A percentile compares a stretch with the other conserved stretches of the same genome.
Conservation (phyloP, 2,888 invertebrate genomes). For the Balanococcus diminutus region DNA sequence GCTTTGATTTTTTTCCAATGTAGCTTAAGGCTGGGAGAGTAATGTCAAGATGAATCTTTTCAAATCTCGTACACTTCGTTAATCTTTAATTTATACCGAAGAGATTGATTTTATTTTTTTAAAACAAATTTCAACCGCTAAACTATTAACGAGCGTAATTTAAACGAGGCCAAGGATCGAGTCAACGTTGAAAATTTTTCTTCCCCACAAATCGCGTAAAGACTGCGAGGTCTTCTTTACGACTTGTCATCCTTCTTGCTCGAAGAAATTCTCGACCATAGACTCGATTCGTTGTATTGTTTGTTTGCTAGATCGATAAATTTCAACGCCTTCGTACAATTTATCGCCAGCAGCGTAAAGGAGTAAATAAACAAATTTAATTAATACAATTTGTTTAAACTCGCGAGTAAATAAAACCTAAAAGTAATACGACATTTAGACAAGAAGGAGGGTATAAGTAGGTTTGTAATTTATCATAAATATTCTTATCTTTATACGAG, state of each 20-base stretch:
- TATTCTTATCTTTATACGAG: background rate
- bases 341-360: background rate
- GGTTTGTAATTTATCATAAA: conserved; percentile 21
- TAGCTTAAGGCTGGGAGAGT: no score
- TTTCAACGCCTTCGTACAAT: background rate
- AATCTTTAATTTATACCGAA: no score
- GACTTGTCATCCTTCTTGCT: background rate
- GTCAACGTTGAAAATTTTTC: no score
- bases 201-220: no score
- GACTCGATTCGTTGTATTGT: background rate
- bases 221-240: background rate
- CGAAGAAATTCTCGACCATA: background rate
- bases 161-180: no score
- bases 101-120: no score
- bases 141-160: no score
- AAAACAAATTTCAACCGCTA: no score
- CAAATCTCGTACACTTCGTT: no score
- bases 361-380: background rate
- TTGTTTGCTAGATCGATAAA: background rate
- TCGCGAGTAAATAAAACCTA: background rate
- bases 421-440: background rate
- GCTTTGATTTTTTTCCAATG: background rate
- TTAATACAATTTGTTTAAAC: background rate
- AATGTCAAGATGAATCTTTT: no score
- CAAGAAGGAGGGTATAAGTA: background rate